Evolutionary conservation across 2,797 vertebrate species (phyloP).

Genomic region (Hemibagrus guttatus): DNA sequence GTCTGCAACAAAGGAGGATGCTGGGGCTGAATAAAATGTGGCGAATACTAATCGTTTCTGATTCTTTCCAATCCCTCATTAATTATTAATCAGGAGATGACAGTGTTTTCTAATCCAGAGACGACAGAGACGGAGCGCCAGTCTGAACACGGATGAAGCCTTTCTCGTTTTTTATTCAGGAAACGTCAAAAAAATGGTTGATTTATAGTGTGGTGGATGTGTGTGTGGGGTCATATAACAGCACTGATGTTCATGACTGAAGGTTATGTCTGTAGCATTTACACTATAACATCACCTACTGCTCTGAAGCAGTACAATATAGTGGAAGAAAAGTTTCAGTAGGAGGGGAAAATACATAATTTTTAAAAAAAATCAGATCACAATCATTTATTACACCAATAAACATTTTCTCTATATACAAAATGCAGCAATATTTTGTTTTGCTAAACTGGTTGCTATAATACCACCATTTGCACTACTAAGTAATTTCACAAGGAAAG

Average conservation of each 20-base stretch:
- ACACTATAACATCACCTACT: not conserved
- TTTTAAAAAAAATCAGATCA: not conserved
- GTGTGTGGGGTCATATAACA: no score
- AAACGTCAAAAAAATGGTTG: not conserved
- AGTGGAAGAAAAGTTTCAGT: not conserved
- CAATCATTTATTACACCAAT: not conserved
- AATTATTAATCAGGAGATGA: slow-evolving; percentile 62
- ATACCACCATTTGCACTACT: not conserved
- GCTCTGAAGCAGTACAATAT: not conserved
- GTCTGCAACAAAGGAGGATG: slow-evolving; percentile 35
- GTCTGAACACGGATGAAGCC: not conserved
- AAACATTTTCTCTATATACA: not conserved
- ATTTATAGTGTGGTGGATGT: not conserved
- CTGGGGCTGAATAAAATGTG: slow-evolving; percentile 46
- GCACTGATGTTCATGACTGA: not conserved
- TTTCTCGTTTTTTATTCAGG: not conserved
- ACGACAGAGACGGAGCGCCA: not conserved
- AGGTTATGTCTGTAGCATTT: not conserved
- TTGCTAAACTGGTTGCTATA: not conserved
- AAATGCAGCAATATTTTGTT: not conserved
- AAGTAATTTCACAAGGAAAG: not conserved
- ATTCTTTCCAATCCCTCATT: slow-evolving; percentile 58
- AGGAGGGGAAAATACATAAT: not conserved
- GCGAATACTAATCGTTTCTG: slow-evolving; percentile 53
- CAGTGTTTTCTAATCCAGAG: slow-evolving; percentile 57